Evolutionary conservation across 2,113 vertebrate species (phyloP), one percentile per base, ranked within the genome.

Genomic region (Petromus typicus): DNA sequence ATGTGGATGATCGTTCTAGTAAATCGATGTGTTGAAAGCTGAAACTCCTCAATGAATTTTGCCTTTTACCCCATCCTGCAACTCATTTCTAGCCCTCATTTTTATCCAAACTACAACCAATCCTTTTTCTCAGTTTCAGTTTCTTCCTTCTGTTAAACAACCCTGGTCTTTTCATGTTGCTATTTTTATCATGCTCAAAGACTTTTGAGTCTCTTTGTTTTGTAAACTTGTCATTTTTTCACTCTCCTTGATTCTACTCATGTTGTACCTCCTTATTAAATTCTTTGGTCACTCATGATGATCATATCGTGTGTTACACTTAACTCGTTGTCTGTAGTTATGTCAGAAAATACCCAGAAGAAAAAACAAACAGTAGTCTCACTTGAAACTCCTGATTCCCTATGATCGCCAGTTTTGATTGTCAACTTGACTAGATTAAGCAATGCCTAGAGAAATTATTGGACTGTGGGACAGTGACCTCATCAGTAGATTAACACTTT

Each of bases 181-280:
- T 64, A 16, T 90, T 95, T 82, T 25, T 90, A 2, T 86, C 83
- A 69, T 2, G 89, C 57, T 14, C 5, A 86, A 8, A 45, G 90
- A 85, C 25, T 87, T n/a, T 88, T 84, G 45, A 30, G 18, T 66
- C 51, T 40, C n/a, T 90, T 32, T 48, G 43, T 69, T 82, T 95
- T 90, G 37, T 54, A 90, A 89, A 76, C 86, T 13, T 76, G 2
- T 34, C 3, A 23, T 67, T 80, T 94, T 96, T 88, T 71, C 20
- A 69, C 37, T 87, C 12, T 81, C 10, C 13, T 18, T 89, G 32
- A 66, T 85, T 45, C 4, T 92, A 9, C 25, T 88, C 23, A 30
- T 89, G 5, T 78, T 69, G 81, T 66, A 7, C 64, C 54, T 82
- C 81, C 61, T 56, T 94, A 75, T 71, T 92, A 43, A 89, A 90